These are phyloP conservation scores for Psittacula cyanocephala DNA, from an alignment of 2,113 vertebrate species.

Conservation along the genomic window DNA sequence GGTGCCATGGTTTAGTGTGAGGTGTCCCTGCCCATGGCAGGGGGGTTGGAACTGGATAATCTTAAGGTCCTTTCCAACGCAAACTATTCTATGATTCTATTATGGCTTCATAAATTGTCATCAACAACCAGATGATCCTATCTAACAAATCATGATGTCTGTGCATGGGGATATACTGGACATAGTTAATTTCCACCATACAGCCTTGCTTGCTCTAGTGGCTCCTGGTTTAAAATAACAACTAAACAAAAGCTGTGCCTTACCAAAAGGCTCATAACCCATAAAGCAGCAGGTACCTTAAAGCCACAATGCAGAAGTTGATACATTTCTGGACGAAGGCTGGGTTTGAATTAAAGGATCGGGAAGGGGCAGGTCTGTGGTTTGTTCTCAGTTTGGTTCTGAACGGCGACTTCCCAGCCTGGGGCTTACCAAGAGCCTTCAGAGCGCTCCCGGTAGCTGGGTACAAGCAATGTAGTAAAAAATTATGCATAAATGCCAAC, in stretches of 20 bases:
- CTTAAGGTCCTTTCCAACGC: too few relatives aligned
- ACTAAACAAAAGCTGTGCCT: neutral
- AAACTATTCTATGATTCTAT: too few relatives aligned
- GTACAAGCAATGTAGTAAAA: neutral
- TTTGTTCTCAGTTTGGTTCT: neutral
- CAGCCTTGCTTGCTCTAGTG: neutral
- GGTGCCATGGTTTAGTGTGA: too few relatives aligned
- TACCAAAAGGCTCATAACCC: neutral
- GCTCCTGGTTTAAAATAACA: neutral
- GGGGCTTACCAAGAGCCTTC: neutral
- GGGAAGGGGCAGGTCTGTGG: neutral
- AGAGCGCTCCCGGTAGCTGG: neutral
- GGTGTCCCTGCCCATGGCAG: too few relatives aligned
- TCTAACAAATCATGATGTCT: neutral
- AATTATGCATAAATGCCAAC: neutral
- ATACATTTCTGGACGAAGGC: neutral
- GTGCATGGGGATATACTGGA: neutral
- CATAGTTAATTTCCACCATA: neutral
- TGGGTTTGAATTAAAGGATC: neutral
- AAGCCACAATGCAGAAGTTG: neutral
- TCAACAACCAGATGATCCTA: neutral
- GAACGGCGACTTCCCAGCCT: too few relatives aligned
- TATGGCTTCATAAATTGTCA: neutral
- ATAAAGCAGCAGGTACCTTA: rapidly evolving
- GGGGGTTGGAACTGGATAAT: too few relatives aligned